phyloP scores from a whole-genome alignment of 1,140 invertebrate species.

The Popillia japonica region DNA sequence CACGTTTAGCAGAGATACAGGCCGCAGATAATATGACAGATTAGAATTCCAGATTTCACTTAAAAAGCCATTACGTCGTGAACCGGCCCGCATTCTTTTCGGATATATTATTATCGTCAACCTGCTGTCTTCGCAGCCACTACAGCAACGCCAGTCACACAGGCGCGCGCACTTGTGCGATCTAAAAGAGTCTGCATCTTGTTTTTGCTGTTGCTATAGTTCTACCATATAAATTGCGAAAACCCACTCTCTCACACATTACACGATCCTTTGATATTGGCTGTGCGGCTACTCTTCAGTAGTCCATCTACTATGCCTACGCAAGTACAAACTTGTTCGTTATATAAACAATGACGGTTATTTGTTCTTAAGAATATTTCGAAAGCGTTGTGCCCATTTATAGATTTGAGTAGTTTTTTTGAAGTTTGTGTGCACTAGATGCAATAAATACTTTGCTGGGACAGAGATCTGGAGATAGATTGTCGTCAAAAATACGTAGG shows the following conservation, averaged over 20 bases:
- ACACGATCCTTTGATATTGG: neutral
- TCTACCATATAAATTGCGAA: neutral
- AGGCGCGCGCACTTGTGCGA: neutral
- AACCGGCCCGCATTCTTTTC: slow-evolving; percentile 43
- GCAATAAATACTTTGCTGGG: too few species aligned
- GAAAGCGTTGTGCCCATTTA: too few species aligned
- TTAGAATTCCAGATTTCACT: slow-evolving; percentile 52
- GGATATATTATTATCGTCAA: slow-evolving; percentile 42
- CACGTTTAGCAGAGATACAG: slow-evolving; percentile 43
- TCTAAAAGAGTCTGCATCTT: neutral
- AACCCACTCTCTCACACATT: neutral
- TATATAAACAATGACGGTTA: too few species aligned
- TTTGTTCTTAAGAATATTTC: too few species aligned
- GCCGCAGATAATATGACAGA: slow-evolving; percentile 50
- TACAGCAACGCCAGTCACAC: neutral
- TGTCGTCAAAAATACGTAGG: too few species aligned
- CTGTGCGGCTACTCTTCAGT: slow-evolving; percentile 7
- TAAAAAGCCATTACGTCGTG: slow-evolving; percentile 50
- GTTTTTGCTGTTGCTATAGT: neutral
- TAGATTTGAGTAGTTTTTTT: too few species aligned
- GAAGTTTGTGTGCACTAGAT: too few species aligned
- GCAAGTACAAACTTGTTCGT: neutral
- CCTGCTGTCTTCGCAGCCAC: slow-evolving; percentile 29
- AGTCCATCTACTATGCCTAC: neutral
- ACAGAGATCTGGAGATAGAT: too few species aligned